phyloP scores from a whole-genome alignment of 2,888 invertebrate genomes.

The Alsophila aescularia region DNA sequence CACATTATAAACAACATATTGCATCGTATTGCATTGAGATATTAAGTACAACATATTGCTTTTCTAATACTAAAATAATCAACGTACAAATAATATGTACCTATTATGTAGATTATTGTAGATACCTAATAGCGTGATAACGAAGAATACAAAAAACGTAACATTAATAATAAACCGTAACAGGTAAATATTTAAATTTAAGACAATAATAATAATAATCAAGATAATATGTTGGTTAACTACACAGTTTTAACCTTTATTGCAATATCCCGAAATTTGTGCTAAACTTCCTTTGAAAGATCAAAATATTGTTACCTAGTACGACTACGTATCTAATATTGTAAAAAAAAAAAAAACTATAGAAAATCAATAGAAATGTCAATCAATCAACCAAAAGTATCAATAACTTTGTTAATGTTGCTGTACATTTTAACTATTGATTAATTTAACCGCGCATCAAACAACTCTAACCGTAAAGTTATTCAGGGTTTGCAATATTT shows the following conservation, averaged over 20 bases:
- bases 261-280: too few species aligned
- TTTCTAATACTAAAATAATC: conserved; percentile 12
- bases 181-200: neutral
- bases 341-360: too few species aligned
- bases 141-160: neutral
- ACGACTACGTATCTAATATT: too few species aligned
- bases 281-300: neutral
- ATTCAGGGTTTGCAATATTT: neutral
- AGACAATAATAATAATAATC: neutral
- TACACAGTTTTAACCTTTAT: too few species aligned
- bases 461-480: too few species aligned
- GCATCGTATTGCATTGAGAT: neutral
- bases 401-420: too few species aligned
- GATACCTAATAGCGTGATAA: neutral
- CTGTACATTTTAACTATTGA: too few species aligned
- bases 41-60: conserved; percentile 12
- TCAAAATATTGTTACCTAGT: too few species aligned
- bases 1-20: conserved; percentile 5
- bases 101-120: too few species aligned
- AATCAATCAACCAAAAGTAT: too few species aligned
- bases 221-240: neutral
- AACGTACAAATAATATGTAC: neutral
- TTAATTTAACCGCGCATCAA: too few species aligned
- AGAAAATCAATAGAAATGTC: too few species aligned
- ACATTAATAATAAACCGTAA: neutral